These are phyloP conservation scores for Trididemnum clinides DNA, from an alignment of 23 tunicate genomes.

Conservation along the genomic window DNA sequence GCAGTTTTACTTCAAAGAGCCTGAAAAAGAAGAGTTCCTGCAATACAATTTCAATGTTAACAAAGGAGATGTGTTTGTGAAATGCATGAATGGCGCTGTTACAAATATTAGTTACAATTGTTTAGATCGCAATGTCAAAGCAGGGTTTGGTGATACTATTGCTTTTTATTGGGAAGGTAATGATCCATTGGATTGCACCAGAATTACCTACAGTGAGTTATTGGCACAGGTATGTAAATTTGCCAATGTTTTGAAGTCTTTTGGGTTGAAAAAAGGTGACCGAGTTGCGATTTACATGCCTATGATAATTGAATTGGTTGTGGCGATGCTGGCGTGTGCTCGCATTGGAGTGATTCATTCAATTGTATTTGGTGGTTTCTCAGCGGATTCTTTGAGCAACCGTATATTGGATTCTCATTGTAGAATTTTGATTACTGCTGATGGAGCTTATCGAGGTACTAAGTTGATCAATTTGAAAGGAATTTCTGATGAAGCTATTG, in stretches of 20 bases:
- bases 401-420: slow-evolving; percentile 91
- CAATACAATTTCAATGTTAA: slow-evolving; percentile 75
- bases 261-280: slow-evolving; percentile 89
- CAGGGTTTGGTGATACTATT: slow-evolving; percentile 67
- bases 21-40: slow-evolving; percentile 48
- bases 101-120: slow-evolving; percentile 93
- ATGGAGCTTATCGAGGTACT: slow-evolving; percentile 78
- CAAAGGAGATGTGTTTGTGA: slow-evolving; percentile 68
- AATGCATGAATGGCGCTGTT: slow-evolving; percentile 79
- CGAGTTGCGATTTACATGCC: slow-evolving; percentile 97
- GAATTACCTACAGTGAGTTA: slow-evolving; percentile 59
- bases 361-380: slow-evolving; percentile 97
- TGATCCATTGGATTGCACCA: slow-evolving; percentile 86
- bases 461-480: slow-evolving; percentile 73
- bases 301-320: slow-evolving; percentile 81
- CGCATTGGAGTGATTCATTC: slow-evolving; percentile 92
- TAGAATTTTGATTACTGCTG: slow-evolving; percentile 76
- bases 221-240: slow-evolving; percentile 83
- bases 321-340: slow-evolving; percentile 91
- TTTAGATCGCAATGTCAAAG: slow-evolving; percentile 74
- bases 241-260: slow-evolving; percentile 78
- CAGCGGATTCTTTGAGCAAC: slow-evolving; percentile 81
- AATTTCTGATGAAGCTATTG: slow-evolving; percentile 86
- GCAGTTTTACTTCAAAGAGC: slow-evolving; percentile 69
- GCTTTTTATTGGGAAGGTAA: slow-evolving; percentile 96